These are phyloP conservation scores for Notarius lentiginosus DNA, from an alignment of 2,113 vertebrate genomes.

Conservation along the genomic window DNA sequence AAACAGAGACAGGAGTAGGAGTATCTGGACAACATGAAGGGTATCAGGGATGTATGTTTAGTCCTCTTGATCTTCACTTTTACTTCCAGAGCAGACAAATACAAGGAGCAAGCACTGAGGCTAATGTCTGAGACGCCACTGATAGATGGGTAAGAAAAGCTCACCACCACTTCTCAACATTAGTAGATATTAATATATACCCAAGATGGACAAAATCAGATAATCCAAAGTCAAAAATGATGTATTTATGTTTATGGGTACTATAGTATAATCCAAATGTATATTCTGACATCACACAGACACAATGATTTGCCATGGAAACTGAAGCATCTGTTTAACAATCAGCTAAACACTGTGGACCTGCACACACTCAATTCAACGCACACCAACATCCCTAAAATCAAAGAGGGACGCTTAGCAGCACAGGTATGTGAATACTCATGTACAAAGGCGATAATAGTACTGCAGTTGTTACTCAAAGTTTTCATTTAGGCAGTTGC, in stretches of 20 bases:
- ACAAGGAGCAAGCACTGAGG: slow-evolving; percentile 59
- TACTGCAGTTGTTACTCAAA: background rate
- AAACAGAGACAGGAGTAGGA: background rate
- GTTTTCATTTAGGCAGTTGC: background rate
- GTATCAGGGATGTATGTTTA: slow-evolving; percentile 49
- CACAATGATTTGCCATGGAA: slow-evolving; percentile 96
- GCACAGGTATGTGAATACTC: slow-evolving; percentile 79
- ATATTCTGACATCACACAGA: slow-evolving; percentile 62
- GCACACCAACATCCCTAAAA: slow-evolving; percentile 92
- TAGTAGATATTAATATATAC: background rate
- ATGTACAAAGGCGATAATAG: background rate
- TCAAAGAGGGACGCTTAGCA: slow-evolving; percentile 77
- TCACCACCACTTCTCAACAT: background rate
- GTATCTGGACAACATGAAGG: slow-evolving; percentile 7
- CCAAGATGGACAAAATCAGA: background rate
- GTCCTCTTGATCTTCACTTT: slow-evolving; percentile 46
- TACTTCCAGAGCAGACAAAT: slow-evolving; percentile 53
- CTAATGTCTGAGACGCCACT: slow-evolving; percentile 78
- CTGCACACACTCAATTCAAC: slow-evolving; percentile 73
- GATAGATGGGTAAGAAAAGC: slow-evolving; percentile 80
- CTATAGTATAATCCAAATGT: background rate
- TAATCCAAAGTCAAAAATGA: background rate
- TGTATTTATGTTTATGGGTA: background rate
- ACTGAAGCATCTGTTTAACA: slow-evolving; percentile 79
- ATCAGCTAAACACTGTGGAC: slow-evolving; percentile 75